These are phyloP conservation scores for Cossypha dichroa DNA, from an alignment of 2,797 vertebrate genomes.

Conservation along the genomic window DNA sequence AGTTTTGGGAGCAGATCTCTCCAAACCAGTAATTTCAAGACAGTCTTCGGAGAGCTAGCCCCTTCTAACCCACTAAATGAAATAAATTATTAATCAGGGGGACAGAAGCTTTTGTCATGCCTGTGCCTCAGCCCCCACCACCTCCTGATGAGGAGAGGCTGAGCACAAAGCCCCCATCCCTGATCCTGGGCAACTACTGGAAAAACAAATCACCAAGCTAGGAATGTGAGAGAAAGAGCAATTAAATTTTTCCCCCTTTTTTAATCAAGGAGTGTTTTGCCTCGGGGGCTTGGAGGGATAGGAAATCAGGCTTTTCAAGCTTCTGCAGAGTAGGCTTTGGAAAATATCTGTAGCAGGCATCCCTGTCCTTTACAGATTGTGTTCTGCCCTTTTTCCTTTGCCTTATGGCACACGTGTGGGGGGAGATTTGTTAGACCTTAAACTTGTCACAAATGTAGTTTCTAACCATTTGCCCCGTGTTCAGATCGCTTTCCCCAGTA, in stretches of 20 bases:
- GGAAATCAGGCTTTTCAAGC: constrained; percentile 33
- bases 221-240: constrained; percentile 50
- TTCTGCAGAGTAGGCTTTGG: neutral
- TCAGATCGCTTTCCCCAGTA: constrained; percentile 52
- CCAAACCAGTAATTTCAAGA: neutral
- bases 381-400: constrained; percentile 6
- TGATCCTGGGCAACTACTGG: constrained; percentile 24
- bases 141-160: neutral
- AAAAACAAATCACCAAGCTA: constrained; percentile 56
- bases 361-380: neutral
- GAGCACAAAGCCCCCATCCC: constrained; percentile 25
- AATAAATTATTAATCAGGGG: neutral
- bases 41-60: neutral
- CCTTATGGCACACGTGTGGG: neutral
- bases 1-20: neutral
- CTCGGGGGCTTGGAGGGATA: constrained; percentile 7
- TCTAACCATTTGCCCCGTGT: constrained; percentile 44
- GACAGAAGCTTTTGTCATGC: neutral
- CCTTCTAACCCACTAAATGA: neutral
- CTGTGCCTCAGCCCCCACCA: neutral
- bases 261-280: constrained; percentile 49
- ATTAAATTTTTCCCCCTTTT: constrained; percentile 43
- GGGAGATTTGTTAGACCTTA: constrained; percentile 41
- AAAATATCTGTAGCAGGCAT: neutral
- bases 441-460: constrained; percentile 33